These are phyloP conservation scores for Takifugu rubripes DNA, from an alignment of 2,797 vertebrate genomes.

Conservation along the genomic window DNA sequence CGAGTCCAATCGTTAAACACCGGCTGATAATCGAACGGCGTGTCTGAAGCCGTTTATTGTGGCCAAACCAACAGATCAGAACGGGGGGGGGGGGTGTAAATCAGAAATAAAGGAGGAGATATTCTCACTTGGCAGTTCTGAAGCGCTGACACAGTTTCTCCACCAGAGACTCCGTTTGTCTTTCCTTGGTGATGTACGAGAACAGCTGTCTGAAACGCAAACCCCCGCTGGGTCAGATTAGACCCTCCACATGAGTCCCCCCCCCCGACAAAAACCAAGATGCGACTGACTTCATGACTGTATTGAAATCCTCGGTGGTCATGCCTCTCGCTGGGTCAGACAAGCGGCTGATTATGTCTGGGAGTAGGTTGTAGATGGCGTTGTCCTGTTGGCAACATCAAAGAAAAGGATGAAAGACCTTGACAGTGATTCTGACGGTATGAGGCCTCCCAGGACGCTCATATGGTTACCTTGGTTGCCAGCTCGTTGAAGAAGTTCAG, in stretches of 20 bases:
- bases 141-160: slow-evolving; percentile 97
- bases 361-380: slow-evolving; percentile 93
- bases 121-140: slow-evolving; percentile 85
- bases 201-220: slow-evolving; percentile 83
- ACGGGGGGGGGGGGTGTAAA: slow-evolving; percentile 6
- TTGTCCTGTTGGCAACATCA: slow-evolving; percentile 80
- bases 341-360: slow-evolving; percentile 94
- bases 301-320: slow-evolving; percentile 85
- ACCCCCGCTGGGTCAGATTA: neutral
- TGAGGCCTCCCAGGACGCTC: neutral
- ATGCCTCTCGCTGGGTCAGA: slow-evolving; percentile 86
- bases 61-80: slow-evolving; percentile 3
- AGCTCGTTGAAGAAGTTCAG: slow-evolving; percentile 95
- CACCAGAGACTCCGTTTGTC: slow-evolving; percentile 91
- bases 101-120: slow-evolving; percentile 18
- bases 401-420: slow-evolving; percentile 6
- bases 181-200: slow-evolving; percentile 95
- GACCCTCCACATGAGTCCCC: too few species aligned
- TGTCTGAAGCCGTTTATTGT: slow-evolving; percentile 16
- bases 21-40: neutral
- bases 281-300: slow-evolving; percentile 89
- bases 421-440: slow-evolving; percentile 7
- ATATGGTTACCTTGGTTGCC: slow-evolving; percentile 81
- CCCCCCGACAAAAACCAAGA: neutral
- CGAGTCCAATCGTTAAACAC: slow-evolving; percentile 6